These are phyloP conservation scores for Andricus quercusramuli DNA, from an alignment of 2,888 invertebrate genomes.

Conservation along the genomic window DNA sequence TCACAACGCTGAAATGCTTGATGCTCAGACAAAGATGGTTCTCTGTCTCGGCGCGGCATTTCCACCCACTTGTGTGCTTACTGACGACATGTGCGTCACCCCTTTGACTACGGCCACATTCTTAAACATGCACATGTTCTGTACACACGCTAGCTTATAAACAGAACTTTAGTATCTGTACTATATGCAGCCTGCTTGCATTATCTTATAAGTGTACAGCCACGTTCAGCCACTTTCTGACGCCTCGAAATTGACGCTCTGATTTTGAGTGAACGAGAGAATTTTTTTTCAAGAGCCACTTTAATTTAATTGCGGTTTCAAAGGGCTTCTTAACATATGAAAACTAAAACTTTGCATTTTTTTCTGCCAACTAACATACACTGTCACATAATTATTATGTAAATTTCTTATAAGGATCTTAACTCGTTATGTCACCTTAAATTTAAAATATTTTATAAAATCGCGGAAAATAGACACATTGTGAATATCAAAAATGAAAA, in stretches of 20 bases:
- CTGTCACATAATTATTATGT: too few species aligned
- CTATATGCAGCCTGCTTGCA: background rate
- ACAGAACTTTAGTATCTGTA: background rate
- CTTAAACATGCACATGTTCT: slow-evolving; percentile 6
- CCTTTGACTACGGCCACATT: slow-evolving; percentile 17
- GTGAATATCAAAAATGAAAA: too few species aligned
- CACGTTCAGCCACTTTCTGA: slow-evolving; percentile 57
- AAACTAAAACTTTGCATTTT: too few species aligned
- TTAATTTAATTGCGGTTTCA: background rate
- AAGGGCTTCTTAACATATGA: background rate
- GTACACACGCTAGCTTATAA: slow-evolving; percentile 11
- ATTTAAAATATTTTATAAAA: too few species aligned
- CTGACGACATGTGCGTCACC: slow-evolving; percentile 55
- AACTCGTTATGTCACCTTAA: too few species aligned
- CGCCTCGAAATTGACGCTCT: slow-evolving; percentile 62
- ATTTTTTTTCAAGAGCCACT: slow-evolving; percentile 52
- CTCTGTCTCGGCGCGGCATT: slow-evolving; percentile 59
- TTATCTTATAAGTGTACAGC: slow-evolving; percentile 19
- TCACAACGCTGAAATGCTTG: slow-evolving; percentile 50
- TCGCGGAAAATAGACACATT: too few species aligned
- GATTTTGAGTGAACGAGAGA: slow-evolving; percentile 57
- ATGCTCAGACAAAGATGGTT: slow-evolving; percentile 56
- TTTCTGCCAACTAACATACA: too few species aligned
- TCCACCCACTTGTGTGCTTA: slow-evolving; percentile 58
- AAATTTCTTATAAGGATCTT: too few species aligned